These are phyloP conservation scores for Chrysolina oricalcia DNA, from an alignment of 2,888 invertebrate species.

Conservation along the genomic window DNA sequence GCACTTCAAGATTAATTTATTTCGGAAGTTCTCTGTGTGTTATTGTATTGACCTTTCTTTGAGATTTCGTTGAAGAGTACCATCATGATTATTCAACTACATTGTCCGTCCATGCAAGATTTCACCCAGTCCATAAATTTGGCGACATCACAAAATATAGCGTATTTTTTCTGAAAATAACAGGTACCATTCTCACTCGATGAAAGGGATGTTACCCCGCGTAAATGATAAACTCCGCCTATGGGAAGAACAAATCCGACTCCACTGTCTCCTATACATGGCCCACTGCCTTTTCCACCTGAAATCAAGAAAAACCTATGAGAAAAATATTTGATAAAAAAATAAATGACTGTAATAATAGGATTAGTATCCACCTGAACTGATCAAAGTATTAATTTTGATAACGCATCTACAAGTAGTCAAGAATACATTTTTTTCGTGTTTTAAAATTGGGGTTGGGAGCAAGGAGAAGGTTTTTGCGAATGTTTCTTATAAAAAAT, in stretches of 20 bases:
- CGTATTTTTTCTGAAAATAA: slow-evolving; percentile 62
- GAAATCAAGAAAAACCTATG: slow-evolving; percentile 25
- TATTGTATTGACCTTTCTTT: too few relatives aligned
- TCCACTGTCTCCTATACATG: slow-evolving; percentile 73
- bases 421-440: too few relatives aligned
- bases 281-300: slow-evolving; percentile 58
- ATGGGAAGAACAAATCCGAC: slow-evolving; percentile 72
- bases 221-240: slow-evolving; percentile 71
- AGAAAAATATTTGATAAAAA: too few relatives aligned
- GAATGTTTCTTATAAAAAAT: too few relatives aligned
- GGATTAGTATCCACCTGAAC: too few relatives aligned
- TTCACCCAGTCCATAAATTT: slow-evolving; percentile 67
- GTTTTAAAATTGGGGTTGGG: too few relatives aligned
- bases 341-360: too few relatives aligned
- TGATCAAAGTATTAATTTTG: too few relatives aligned
- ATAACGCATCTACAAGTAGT: too few relatives aligned
- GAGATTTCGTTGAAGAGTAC: not conserved
- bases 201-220: slow-evolving; percentile 73
- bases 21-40: too few relatives aligned
- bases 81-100: not conserved
- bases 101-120: slow-evolving; percentile 44
- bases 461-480: too few relatives aligned
- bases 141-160: slow-evolving; percentile 65
- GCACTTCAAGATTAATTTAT: too few relatives aligned
- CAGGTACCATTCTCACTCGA: slow-evolving; percentile 61